Evolutionary conservation across 92 coral and sea anemone genomes (phyloP), one percentile per base, ranked within the genome.

Genomic region (Chrysogorgia sp.): DNA sequence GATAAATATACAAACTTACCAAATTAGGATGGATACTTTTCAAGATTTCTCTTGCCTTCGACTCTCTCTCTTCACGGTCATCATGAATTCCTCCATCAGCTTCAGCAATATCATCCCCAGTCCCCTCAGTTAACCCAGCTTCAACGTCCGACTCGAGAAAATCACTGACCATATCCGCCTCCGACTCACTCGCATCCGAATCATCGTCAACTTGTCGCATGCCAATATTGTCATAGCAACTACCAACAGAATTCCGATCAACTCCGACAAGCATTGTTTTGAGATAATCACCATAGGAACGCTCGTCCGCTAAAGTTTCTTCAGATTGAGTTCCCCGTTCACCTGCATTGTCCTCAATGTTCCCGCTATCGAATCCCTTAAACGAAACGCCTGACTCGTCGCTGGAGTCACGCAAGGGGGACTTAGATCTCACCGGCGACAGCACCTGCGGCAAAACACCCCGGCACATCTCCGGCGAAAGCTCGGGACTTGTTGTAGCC

Each of bases 171-270:
- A 65, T 3, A n/a, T 65, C 72, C 9, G 72, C 29, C 31, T 69
- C 76, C 3, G 45, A 59, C 2, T 13, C 61, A 69, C 76, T 69
- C 28, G 57, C 60, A 0, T 69, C 76, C n/a, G 76, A 69, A 15
- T 69, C 76, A 0, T 0, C 60, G 61, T 32, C 45, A 64, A 12
- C 7, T 34, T 14, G 71, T 64, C 34, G 71, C 71, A 10, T 32
- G 25, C 48, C 45, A 64, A 72, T 20, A 28, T 72, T 72, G 21
- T 72, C 79, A 52, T 72, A 72, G 66, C 79, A 72, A 37, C 79
- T 72, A 13, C 79, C 79, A 10, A 72, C n/a, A 7, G 79, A 72
- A 29, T 72, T 56, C 9, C 79, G 79, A 34, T 72, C 79, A 31
- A 72, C 24, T 22, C 25, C 65, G 37, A 33, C 24, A 20, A 72